Base-by-base conservation (phyloP, 1,140 invertebrate species). In the Listronotus bonariensis region DNA sequence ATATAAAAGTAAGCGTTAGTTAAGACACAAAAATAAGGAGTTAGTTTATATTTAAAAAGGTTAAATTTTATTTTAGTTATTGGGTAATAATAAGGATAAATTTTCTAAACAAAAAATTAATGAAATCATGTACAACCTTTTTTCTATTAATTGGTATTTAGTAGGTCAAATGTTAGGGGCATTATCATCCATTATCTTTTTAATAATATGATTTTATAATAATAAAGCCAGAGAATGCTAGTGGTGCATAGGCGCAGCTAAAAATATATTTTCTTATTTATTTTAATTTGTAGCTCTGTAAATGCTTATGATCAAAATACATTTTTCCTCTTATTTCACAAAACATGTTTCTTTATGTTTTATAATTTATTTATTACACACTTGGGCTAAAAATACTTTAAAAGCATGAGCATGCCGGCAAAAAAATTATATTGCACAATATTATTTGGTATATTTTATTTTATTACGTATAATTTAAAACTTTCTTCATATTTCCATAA, bases 161-260 rank as follows among this genome's bases (percentile, higher is more conserved):
- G 20, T 20, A 46, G 41, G 20, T 17, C 14, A 32, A 53, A 57
- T 36, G 17, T 36, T 69, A 70, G 68, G 64, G 52, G 59, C 68
- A 70, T 59, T 53, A 46, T 49, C 65, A 70, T 70, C 52, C 40
- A 64, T 70, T 55, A 62, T 62, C 5, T 64, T 68, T 26, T 66
- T 59, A 68, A 55, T 64, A 67, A 53, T 64, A 59, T 59, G 9
- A 45, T n/a, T 36, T 8, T 36, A 7, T 20, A 55, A 63, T 18
- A 36, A 15, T 36, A 56, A 73, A 74, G 72, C 72, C 72, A 72
- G 68, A 72, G 70, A 71, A 69, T 74, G 72, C 72, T 74, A 58
- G 51, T 55, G 67, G 68, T 74, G 72, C 72, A 68, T 66, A 54
- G 46, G 51, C 20, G 52, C 32, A 11, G 48, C 32, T 17, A 1